Conservation (phyloP, 2,888 invertebrate genomes). For the Branchipolynoe longqiensis region DNA sequence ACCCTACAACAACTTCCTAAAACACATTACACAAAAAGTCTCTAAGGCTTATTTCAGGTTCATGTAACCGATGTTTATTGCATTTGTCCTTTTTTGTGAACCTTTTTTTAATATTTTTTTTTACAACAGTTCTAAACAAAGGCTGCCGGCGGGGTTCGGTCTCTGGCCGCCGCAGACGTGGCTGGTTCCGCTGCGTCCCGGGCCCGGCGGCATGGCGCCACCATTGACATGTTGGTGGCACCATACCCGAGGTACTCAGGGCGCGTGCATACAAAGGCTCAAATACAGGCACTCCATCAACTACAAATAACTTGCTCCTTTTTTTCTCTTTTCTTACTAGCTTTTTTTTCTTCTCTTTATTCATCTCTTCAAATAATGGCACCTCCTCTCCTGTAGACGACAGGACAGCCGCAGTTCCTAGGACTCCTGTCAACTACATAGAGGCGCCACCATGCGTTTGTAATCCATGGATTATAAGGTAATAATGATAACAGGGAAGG, state of each 20-base stretch:
- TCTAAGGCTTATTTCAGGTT: slow-evolving; percentile 10
- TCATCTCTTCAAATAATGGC: background rate
- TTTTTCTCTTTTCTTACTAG: background rate
- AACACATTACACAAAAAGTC: no score
- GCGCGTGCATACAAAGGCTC: slow-evolving; percentile 6
- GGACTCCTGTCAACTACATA: slow-evolving; percentile 21
- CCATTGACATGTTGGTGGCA: slow-evolving; percentile 13
- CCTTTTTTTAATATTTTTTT: no score
- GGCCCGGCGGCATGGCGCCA: background rate
- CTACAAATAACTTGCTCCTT: slow-evolving; percentile 12
- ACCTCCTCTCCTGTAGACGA: background rate
- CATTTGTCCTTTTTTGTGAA: slow-evolving; percentile 44
- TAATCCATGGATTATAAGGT: slow-evolving; percentile 24
- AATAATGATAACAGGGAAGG: background rate
- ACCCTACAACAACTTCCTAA: no score
- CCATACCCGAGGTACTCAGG: background rate
- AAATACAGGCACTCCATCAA: slow-evolving; percentile 47
- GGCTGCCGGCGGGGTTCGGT: background rate
- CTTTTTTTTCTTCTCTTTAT: background rate
- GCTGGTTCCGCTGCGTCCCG: background rate
- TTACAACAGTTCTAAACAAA: slow-evolving; percentile 1
- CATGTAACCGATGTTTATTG: slow-evolving; percentile 58
- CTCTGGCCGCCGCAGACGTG: background rate
- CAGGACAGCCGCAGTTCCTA: background rate
- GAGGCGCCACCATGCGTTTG: slow-evolving; percentile 8